Percentiles rank a stretch among this genome's conserved stretches.
Evolutionary conservation across 92 coral and sea anemone species (phyloP).

Genomic region (Siderastrea radians): DNA sequence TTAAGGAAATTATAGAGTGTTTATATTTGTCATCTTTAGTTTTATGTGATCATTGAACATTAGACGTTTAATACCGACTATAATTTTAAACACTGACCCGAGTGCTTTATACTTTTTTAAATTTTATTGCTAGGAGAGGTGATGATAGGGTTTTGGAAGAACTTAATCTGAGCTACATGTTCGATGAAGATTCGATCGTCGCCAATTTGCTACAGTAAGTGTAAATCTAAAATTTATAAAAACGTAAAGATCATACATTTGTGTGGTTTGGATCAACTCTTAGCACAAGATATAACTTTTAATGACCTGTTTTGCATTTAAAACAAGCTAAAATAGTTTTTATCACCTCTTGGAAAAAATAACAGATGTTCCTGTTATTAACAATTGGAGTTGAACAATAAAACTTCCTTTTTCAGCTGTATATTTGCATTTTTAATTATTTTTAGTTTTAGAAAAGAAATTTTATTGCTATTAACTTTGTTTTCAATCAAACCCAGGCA

Average conservation of each 20-base stretch:
- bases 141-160: conserved; percentile 18
- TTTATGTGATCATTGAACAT: neutral
- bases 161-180: conserved; percentile 63
- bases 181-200: conserved; percentile 79
- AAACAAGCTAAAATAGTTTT: neutral
- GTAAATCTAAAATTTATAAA: too few relatives aligned
- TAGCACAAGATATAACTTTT: neutral
- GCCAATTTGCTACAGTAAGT: conserved; percentile 76
- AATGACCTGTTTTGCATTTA: neutral
- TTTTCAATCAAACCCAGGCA: neutral
- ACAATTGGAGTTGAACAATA: neutral
- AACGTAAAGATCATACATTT: neutral
- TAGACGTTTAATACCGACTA: neutral
- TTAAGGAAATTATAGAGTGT: too few relatives aligned
- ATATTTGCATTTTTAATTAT: neutral
- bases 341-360: neutral
- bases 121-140: conserved; percentile 30
- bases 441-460: neutral
- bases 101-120: neutral
- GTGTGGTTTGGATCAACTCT: neutral
- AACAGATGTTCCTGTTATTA: neutral
- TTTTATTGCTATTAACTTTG: neutral
- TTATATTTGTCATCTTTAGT: too few relatives aligned
- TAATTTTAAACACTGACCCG: neutral
- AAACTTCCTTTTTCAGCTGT: neutral